Base-by-base conservation (phyloP, 2,797 vertebrate species). In the Mergus octosetaceus region DNA sequence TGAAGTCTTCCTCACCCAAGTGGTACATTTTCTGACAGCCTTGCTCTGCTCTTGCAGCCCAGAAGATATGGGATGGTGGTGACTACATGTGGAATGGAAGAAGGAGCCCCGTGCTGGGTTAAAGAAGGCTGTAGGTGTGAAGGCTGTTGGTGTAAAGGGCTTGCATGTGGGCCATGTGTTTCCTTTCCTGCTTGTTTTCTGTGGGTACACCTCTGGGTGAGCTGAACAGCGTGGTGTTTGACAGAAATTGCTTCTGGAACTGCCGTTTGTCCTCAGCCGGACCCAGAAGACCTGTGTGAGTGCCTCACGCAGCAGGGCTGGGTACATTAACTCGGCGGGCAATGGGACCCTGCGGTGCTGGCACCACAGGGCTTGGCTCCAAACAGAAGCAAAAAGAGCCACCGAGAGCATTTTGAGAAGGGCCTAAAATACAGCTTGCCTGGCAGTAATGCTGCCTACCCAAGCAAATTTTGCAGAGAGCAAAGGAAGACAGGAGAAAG, bases 181-280 rank as follows among this genome's bases (percentile, higher is more conserved):
- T 51, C 34, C 62, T 78, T 75, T 38, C 17, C 32, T 72, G 41
- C 39, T 73, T 72, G 17, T 36, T 39, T 69, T 41, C 49, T 53
- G 54, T 19, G 54, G 8, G 13, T 22, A 91, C 49, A 71, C 20
- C 81, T 64, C 18, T 54, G 72, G 25, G 51, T 34, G 36, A 93
- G 49, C 39, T 86, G 65, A 68, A n/a, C 47, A 49, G 43, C 36
- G 19, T 51, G 57, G 3, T 57, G 45, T 38, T 58, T 51, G 73
- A 27, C 70, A 84, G 74, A 65, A 86, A 85, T 88, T 58, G 65
- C 43, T 94, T 80, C 72, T 93, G 21, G 51, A 43, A 73, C 9
- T 19, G 7, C 16, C 38, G 41, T 75, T 65, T 91, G 68, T 69
- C 77, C 18, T 47, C 0, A 0, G 9, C 36, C 39, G 74, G 45